phyloP scores from a whole-genome alignment of 2,797 vertebrate genomes.

The Poeciliopsis gracilis region DNA sequence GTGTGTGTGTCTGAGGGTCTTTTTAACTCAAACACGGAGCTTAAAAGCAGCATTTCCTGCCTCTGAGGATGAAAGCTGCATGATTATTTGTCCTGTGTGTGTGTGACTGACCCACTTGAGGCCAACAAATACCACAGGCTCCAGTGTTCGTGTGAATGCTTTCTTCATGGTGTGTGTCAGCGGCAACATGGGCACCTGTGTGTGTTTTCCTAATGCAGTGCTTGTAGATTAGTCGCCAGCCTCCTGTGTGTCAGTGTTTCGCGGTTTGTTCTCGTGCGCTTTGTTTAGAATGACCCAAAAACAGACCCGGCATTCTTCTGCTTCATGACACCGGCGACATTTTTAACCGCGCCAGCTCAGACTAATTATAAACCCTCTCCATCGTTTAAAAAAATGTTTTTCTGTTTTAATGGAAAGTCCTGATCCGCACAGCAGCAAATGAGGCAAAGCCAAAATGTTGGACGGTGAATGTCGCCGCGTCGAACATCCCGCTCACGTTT shows the following conservation, averaged over 20 bases:
- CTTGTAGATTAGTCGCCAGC: slow-evolving; percentile 46
- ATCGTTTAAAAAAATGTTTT: no score
- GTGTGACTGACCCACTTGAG: slow-evolving; percentile 67
- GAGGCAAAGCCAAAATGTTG: slow-evolving; percentile 19
- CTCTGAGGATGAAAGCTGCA: slow-evolving; percentile 67
- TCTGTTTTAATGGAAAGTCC: slow-evolving; percentile 17
- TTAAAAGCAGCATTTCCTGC: slow-evolving; percentile 77
- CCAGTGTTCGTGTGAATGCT: slow-evolving; percentile 57
- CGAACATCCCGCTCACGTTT: slow-evolving; percentile 26
- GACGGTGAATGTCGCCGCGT: neutral
- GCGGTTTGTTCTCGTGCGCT: slow-evolving; percentile 41
- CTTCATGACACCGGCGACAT: slow-evolving; percentile 29
- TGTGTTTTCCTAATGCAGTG: slow-evolving; percentile 54
- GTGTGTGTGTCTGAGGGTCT: slow-evolving; percentile 5
- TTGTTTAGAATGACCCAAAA: slow-evolving; percentile 77
- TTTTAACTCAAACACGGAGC: slow-evolving; percentile 60
- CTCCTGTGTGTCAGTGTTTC: slow-evolving; percentile 17
- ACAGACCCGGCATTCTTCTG: slow-evolving; percentile 56
- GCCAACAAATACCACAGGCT: slow-evolving; percentile 65
- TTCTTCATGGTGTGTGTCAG: slow-evolving; percentile 49
- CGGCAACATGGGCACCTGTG: slow-evolving; percentile 41
- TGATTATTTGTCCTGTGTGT: slow-evolving; percentile 70
- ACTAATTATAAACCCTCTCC: neutral
- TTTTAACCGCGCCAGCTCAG: neutral
- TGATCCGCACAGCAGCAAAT: neutral